Evolutionary conservation across 2,888 invertebrate genomes (phyloP), one percentile per base, ranked within the genome.

Genomic region (Orthosia gothica): DNA sequence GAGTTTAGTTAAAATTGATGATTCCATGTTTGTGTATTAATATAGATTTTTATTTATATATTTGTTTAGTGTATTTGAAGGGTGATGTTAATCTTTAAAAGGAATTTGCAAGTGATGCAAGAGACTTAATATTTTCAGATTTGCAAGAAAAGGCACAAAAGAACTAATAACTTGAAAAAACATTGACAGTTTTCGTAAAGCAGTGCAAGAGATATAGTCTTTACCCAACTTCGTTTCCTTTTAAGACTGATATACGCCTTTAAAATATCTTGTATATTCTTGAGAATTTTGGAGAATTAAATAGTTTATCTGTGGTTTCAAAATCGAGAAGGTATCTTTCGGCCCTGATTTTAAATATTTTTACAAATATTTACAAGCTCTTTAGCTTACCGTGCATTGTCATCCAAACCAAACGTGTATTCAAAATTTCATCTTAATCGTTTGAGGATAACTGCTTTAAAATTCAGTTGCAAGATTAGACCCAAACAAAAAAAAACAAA

Each of bases 11-110:
- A 32, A 61, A 23, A 47, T 54, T 49, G 13, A 62, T n/a, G 1
- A 54, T 73, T 79, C 64, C 64, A 59, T 54, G 20, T 70, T 16
- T 57, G 62, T 64, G 47, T 71, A 49, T 58, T 62, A 18, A 32
- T 57, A 1, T 78, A 78, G 70, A 12, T 57, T 57, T 73, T n/a
- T 26, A 69, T 79, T 59, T 59, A 63, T 26, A 11, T 70, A n/a
- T 73, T 32, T 61, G 54, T 72, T n/a, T 26, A 55, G 18, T 12
- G 12, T 49, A 1, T 59, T 50, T 52, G 3, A 18, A 58, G 1
- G 16, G 47, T 16, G 7, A 18, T 23, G 5, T 45, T 20, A 32
- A 18, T 58, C 11, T 47, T 20, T 52, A n/a, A 45, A 50, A 20
- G 16, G 5, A 55, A 55, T n/a, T 13, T 40, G 40, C 5, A 58